Evolutionary conservation across 2,888 invertebrate species (phyloP).

Genomic region (Cantharis flavilabris): DNA sequence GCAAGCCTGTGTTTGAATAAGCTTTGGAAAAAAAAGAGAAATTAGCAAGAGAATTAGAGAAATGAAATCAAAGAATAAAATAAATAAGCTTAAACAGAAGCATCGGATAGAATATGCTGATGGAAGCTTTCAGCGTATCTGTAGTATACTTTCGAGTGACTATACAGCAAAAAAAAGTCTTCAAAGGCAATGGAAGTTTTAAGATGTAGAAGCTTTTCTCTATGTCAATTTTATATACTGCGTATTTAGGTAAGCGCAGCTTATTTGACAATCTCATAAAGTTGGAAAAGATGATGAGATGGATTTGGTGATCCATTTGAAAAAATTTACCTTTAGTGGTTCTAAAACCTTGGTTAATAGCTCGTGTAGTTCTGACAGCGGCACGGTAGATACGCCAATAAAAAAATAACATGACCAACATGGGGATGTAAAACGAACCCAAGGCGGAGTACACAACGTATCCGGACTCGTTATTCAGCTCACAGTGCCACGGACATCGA

Average conservation of each 20-base stretch:
- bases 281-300: background rate
- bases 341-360: conserved; percentile 88
- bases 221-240: conserved; percentile 20
- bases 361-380: conserved; percentile 89
- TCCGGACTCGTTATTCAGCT: conserved; percentile 90
- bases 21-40: background rate
- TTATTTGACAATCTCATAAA: conserved; percentile 23
- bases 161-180: conserved; percentile 16
- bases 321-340: conserved; percentile 73
- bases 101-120: conserved; percentile 10
- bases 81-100: conserved; percentile 1
- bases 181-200: conserved; percentile 20
- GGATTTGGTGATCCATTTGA: background rate
- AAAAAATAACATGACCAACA: conserved; percentile 97
- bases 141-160: conserved; percentile 14
- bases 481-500: conserved; percentile 84
- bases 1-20: background rate
- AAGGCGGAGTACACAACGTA: conserved; percentile 97
- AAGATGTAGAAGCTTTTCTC: conserved; percentile 11
- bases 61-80: background rate
- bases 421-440: conserved; percentile 97
- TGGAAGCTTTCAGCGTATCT: conserved; percentile 21
- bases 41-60: background rate
- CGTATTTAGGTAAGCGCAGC: conserved; percentile 3
- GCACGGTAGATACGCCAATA: conserved; percentile 96